phyloP scores from a whole-genome alignment of 2,888 invertebrate genomes.

The Steinernema scapterisci region DNA sequence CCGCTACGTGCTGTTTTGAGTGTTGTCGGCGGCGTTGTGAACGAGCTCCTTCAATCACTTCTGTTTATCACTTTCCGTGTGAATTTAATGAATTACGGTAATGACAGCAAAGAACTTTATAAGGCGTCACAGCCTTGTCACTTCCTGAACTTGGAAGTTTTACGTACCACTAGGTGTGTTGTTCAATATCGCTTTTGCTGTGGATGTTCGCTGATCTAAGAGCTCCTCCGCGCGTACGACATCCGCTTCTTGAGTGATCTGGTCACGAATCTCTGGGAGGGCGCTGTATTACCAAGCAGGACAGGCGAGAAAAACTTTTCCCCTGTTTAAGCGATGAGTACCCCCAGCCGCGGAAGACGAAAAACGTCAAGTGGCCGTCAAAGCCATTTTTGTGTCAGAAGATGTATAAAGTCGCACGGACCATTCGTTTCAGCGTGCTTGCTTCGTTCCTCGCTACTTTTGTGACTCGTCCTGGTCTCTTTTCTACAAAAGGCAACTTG shows the following conservation, averaged over 20 bases:
- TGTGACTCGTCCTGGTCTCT: neutral
- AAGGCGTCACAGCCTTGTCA: no score
- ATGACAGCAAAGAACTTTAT: no score
- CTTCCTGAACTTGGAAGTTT: no score
- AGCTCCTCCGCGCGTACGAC: no score
- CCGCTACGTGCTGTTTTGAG: neutral
- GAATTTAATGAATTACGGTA: no score
- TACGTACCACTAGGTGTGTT: no score
- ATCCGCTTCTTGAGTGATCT: neutral
- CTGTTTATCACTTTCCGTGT: no score
- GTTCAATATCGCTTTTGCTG: no score
- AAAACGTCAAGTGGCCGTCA: neutral
- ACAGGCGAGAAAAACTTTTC: neutral
- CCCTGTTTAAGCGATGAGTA: conserved; percentile 18
- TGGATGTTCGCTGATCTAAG: neutral
- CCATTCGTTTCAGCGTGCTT: neutral
- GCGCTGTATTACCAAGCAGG: neutral
- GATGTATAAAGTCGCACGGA: conserved; percentile 9
- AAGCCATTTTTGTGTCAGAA: neutral
- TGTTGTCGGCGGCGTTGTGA: no score
- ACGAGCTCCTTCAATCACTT: no score
- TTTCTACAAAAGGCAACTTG: neutral
- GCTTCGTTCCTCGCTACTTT: neutral
- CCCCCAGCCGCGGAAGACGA: neutral
- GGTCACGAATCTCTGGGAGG: conserved; percentile 7